Percentiles rank a stretch among this genome's conserved stretches.
phyloP scores from a whole-genome alignment of 2,113 vertebrate genomes.

The Geococcyx californianus region DNA sequence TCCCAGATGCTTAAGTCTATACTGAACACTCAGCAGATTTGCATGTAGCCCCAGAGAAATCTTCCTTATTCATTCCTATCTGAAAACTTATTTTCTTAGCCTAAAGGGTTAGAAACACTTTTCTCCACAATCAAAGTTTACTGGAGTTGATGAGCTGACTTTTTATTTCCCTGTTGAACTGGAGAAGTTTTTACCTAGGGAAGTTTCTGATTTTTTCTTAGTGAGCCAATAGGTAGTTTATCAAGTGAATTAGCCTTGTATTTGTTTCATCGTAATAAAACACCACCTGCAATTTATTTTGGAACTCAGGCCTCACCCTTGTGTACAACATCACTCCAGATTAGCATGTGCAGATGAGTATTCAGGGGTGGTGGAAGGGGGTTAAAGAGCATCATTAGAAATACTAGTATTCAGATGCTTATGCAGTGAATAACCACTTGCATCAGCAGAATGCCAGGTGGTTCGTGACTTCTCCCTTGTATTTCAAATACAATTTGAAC shows the following conservation, averaged over 20 bases:
- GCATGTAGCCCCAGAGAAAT: not conserved
- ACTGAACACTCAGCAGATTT: not conserved
- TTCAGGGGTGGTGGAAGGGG: not conserved
- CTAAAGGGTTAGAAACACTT: not conserved
- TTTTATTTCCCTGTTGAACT: not conserved
- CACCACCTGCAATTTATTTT: not conserved
- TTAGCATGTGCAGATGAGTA: not conserved
- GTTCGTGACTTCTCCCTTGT: not conserved
- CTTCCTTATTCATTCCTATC: not conserved
- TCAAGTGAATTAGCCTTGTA: not conserved
- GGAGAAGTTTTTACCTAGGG: not conserved
- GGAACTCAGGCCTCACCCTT: not conserved
- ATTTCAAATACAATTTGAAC: not conserved
- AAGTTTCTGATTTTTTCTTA: not conserved
- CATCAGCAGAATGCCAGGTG: not conserved
- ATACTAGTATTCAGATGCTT: slow-evolving; percentile 5
- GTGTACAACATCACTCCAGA: not conserved
- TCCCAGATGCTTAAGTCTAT: not conserved
- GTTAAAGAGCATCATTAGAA: not conserved
- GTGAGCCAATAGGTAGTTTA: not conserved
- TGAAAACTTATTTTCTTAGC: not conserved
- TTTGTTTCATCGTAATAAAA: not conserved
- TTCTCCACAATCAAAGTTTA: not conserved
- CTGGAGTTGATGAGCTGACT: not conserved
- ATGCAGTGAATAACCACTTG: not conserved